A percentile compares a stretch with the other conserved stretches of the same genome.
Conservation (phyloP, 2,797 vertebrate genomes). For the Acrossocheilus fasciatus region DNA sequence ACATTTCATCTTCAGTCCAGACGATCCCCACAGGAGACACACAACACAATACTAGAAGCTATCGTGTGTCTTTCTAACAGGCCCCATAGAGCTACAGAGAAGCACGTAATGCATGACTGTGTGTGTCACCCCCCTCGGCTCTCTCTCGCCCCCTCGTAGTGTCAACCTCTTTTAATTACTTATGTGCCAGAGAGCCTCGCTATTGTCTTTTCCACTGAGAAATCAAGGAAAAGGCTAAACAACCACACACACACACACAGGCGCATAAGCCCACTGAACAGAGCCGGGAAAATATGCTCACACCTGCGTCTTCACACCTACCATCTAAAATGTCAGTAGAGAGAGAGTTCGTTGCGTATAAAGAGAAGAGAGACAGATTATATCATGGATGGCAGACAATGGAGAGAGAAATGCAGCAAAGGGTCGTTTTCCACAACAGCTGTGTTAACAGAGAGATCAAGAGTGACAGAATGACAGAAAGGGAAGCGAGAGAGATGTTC, state of each 20-base stretch:
- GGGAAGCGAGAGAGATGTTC: slow-evolving; percentile 30
- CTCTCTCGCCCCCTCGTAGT: slow-evolving; percentile 60
- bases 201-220: slow-evolving; percentile 57
- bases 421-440: neutral
- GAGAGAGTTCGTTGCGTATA: neutral
- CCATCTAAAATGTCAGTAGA: slow-evolving; percentile 53
- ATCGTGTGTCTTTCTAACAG: slow-evolving; percentile 17
- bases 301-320: slow-evolving; percentile 68
- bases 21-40: slow-evolving; percentile 3
- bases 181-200: slow-evolving; percentile 54
- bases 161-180: slow-evolving; percentile 72
- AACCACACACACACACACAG: slow-evolving; percentile 35
- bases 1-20: neutral
- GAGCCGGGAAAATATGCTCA: slow-evolving; percentile 68
- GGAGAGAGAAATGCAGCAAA: neutral
- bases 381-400: slow-evolving; percentile 5
- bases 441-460: slow-evolving; percentile 39
- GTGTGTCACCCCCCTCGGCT: slow-evolving; percentile 54
- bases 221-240: slow-evolving; percentile 56
- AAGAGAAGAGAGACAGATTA: neutral
- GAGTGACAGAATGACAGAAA: slow-evolving; percentile 42
- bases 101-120: neutral
- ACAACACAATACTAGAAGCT: neutral
- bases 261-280: slow-evolving; percentile 38
- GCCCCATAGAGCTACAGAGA: slow-evolving; percentile 21